Evolutionary conservation across 2,888 invertebrate species (phyloP), one percentile per base, ranked within the genome.

Genomic region (Heliconius aoede): DNA sequence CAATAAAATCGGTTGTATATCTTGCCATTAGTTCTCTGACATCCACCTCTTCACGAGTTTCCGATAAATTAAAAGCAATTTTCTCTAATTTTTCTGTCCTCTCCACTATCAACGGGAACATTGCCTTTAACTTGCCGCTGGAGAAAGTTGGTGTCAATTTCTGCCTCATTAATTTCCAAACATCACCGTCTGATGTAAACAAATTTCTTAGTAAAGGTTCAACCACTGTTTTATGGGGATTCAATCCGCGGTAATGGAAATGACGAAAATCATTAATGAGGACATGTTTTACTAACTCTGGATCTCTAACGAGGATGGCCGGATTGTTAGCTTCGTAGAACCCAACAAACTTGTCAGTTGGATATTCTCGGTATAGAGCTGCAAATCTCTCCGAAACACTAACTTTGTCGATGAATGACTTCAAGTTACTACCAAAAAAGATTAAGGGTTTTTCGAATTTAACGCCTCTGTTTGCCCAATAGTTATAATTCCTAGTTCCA

Each of bases 1-100:
- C 86, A 4, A 88, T 87, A 24, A 86, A 84, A 65, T 88, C 88
- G 0, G 84, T 87, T 0, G 87, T 86, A 64, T 85, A 88, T 13
- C 87, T 78, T 1, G 86, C 85, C 84, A 87, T 85, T 0, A 88
- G 76, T 26, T 88, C 86, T 7, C 85, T 79, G 0, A 85, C 83
- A 62, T 87, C 86, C 2, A 84, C 78, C 26, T 85, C 84, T 0
- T 81, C 76, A 1, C 80, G 80, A 0, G 77, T 74, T 21, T 84
- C 81, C 0, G 82, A 80, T 4, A 82, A 51, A 7, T 79, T 46
- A 3, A 83, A 82, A 3, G 85, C 83, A 60, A 86, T 81, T 2
- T 75, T 77, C 9, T 84, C 74, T 26, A 86, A 81, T 65, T 82
- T 85, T 21, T 85, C 81, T 1, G 84, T 81, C 69, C 84, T 84